phyloP scores from a whole-genome alignment of 2,888 invertebrate species.

The Amitus sp. region DNA sequence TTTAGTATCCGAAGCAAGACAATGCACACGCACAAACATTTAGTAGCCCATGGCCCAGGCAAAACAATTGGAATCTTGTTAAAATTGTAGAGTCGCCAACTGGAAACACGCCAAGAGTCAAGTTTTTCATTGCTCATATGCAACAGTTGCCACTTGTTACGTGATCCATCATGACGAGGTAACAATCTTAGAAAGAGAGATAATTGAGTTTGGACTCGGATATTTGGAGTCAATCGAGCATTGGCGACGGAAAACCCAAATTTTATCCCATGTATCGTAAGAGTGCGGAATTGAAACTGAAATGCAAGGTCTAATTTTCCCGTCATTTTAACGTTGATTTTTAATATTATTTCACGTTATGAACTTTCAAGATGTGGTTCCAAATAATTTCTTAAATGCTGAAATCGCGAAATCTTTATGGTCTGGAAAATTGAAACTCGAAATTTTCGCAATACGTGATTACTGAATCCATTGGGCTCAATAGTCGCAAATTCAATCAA shows the following conservation, averaged over 20 bases:
- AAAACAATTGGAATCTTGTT: slow-evolving; percentile 46
- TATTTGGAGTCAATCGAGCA: background rate
- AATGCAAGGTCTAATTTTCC: no score
- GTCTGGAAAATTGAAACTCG: no score
- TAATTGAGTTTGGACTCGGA: background rate
- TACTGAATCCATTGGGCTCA: no score
- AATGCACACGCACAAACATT: background rate
- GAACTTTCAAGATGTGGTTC: no score
- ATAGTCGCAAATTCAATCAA: no score
- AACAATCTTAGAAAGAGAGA: slow-evolving; percentile 26
- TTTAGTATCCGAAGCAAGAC: background rate
- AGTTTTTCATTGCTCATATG: slow-evolving; percentile 55
- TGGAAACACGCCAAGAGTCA: slow-evolving; percentile 60
- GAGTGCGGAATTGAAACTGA: background rate
- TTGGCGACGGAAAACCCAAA: background rate
- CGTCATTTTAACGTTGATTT: no score
- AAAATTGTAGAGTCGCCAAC: slow-evolving; percentile 58
- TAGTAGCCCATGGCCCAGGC: slow-evolving; percentile 5
- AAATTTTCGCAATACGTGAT: no score
- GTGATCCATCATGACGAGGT: slow-evolving; percentile 42
- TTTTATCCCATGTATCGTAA: background rate
- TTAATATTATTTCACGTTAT: no score
- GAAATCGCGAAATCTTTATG: no score
- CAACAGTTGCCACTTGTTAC: slow-evolving; percentile 65
- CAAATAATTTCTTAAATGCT: no score